Base-by-base conservation (phyloP, 2,888 invertebrate species). In the Spatulosminthurus flaviceps region DNA sequence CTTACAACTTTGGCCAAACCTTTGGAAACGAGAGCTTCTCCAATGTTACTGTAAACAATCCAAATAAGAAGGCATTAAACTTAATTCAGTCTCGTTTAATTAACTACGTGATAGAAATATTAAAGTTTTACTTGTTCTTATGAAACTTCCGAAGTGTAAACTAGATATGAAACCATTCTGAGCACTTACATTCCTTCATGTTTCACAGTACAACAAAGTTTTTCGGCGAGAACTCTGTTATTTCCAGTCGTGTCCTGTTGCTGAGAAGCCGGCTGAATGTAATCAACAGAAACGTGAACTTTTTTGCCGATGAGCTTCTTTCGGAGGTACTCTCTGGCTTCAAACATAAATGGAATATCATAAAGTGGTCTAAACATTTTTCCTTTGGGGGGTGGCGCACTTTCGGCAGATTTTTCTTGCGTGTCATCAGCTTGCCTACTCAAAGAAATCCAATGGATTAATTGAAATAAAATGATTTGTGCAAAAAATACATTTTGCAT, bases 271-370 rank as follows among this genome's bases (percentile, higher is more conserved):
- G 97, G 97, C 87, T 99, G 98, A 81, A 97, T 93, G 87, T 99
- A 99, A 88, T 99, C 99, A 29, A 98, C 92, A 26, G 92, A 92
- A 11, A 98, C 94, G 86, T 93, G 93, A 0, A 98, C 95, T 88
- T 94, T 95, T 88, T 98, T 98, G 73, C 97, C 96, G 86, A 99
- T 93, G 19, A 99, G 90, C 87, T 97, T 96, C 87, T 97, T 98
- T 66, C 99, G 91, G 51, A 99, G 90, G 87, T 95, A 98, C 89
- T 99, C 99, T 76, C 99, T 92, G 0, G 98, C 97, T 88, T 99
- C 99, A 87, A 94, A 98, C 96, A 99, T 95, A 92, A 95, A 97
- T 0, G 99, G 99, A 87, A 98, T 94, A 87, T 99, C 99, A 87
- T 98, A 99, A 0, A 99, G 90, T 0, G 98, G 96, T 86, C 96